A percentile compares a stretch with the other conserved stretches of the same genome.
Conservation (phyloP, 2,113 vertebrate species). For the Ailuropoda melanoleuca region DNA sequence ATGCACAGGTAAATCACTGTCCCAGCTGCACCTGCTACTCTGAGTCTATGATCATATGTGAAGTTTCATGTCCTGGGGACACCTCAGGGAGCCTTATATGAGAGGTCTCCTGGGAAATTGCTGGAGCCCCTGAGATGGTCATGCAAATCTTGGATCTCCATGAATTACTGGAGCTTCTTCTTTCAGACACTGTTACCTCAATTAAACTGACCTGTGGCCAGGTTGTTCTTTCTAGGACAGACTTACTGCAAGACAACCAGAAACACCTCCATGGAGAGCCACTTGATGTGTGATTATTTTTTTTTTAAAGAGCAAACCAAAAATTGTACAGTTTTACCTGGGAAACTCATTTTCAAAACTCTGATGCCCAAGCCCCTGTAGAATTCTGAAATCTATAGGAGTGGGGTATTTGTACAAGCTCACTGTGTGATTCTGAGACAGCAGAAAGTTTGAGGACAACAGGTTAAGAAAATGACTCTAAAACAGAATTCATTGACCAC, state of each 20-base stretch:
- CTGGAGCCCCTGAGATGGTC: background rate
- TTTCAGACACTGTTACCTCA: background rate
- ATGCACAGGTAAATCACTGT: background rate
- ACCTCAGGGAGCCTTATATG: background rate
- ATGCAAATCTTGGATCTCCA: background rate
- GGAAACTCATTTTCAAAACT: background rate
- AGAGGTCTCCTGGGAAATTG: background rate
- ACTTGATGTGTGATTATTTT: background rate
- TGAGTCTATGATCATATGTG: background rate
- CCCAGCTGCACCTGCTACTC: background rate
- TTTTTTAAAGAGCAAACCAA: background rate
- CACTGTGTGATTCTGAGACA: background rate
- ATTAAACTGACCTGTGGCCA: background rate
- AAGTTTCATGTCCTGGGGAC: background rate
- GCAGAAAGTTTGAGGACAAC: background rate
- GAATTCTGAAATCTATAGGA: background rate
- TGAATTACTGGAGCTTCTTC: background rate
- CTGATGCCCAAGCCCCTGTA: background rate
- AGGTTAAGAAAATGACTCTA: background rate
- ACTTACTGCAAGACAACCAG: background rate
- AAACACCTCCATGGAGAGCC: background rate
- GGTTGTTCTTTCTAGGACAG: background rate
- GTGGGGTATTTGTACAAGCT: background rate
- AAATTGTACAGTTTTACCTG: background rate
- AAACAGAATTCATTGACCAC: slow-evolving; percentile 18